Conservation (phyloP, 2,797 vertebrate genomes). For the Phyllotis vaccarum region DNA sequence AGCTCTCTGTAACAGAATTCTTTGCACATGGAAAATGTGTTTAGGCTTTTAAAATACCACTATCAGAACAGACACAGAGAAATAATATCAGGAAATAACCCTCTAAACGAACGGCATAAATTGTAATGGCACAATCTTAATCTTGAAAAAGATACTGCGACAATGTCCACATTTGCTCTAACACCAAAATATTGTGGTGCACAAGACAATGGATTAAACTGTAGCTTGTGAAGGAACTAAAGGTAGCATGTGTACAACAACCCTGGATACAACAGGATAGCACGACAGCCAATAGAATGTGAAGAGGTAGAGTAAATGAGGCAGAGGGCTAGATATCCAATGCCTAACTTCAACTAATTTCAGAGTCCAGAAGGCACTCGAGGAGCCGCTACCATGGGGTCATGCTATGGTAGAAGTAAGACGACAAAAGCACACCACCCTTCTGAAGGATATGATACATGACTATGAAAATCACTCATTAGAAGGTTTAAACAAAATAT, state of each 20-base stretch:
- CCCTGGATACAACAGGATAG: slow-evolving; percentile 18
- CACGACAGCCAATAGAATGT: background rate
- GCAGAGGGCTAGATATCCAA: background rate
- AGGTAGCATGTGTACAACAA: background rate
- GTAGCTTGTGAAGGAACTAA: slow-evolving; percentile 44
- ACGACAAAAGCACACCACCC: background rate
- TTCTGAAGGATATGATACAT: background rate
- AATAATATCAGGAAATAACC: background rate
- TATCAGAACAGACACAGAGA: background rate
- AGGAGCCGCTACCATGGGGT: background rate
- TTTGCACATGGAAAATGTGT: background rate
- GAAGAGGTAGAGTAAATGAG: background rate
- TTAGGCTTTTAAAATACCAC: background rate
- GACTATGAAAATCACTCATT: background rate
- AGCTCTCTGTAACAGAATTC: background rate
- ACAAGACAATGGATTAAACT: slow-evolving; percentile 42
- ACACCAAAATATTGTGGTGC: background rate
- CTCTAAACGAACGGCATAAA: background rate
- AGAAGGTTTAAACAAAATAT: slow-evolving; percentile 14
- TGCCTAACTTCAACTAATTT: slow-evolving; percentile 9
- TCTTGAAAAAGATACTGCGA: background rate
- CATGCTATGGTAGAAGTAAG: background rate
- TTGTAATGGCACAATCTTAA: background rate
- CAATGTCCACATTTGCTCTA: background rate
- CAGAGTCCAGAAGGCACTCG: background rate